These are phyloP conservation scores for Crotalus adamanteus DNA, from an alignment of 2,797 vertebrate species.

Conservation along the genomic window DNA sequence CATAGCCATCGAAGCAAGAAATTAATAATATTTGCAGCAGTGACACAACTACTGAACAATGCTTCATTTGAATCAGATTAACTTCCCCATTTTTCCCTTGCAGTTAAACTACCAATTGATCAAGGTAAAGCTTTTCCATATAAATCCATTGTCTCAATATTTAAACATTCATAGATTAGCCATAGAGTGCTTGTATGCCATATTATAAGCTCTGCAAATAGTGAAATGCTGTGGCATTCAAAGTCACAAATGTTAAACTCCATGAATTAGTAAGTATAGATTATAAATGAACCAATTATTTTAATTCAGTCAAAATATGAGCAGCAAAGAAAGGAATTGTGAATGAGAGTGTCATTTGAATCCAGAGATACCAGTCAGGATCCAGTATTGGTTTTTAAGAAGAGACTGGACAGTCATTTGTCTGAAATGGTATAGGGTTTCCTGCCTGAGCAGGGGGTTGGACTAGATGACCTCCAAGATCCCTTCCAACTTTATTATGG, in stretches of 20 bases:
- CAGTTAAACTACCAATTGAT: slow-evolving; percentile 24
- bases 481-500: too few relatives aligned
- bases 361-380: not conserved
- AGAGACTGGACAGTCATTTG: too few relatives aligned
- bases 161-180: slow-evolving; percentile 33
- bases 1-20: not conserved
- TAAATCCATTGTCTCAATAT: slow-evolving; percentile 33
- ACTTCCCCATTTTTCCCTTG: not conserved
- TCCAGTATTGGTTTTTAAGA: too few relatives aligned
- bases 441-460: too few relatives aligned
- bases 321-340: not conserved
- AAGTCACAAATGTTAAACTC: slow-evolving; percentile 8
- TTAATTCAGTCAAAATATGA: not conserved
- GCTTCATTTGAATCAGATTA: slow-evolving; percentile 26
- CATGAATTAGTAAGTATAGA: slow-evolving; percentile 8
- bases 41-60: not conserved
- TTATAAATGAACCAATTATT: slow-evolving; percentile 8
- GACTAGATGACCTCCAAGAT: too few relatives aligned
- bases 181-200: not conserved
- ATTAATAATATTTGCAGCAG: not conserved
- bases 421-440: too few relatives aligned
- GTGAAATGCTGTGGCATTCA: not conserved
- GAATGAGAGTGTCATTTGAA: not conserved
- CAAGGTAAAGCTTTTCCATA: not conserved
- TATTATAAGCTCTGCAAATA: slow-evolving; percentile 21